A percentile compares a stretch with the other conserved stretches of the same genome.
These are phyloP conservation scores for Myotis planiceps DNA, from an alignment of 2,797 vertebrate species.

Conservation along the genomic window DNA sequence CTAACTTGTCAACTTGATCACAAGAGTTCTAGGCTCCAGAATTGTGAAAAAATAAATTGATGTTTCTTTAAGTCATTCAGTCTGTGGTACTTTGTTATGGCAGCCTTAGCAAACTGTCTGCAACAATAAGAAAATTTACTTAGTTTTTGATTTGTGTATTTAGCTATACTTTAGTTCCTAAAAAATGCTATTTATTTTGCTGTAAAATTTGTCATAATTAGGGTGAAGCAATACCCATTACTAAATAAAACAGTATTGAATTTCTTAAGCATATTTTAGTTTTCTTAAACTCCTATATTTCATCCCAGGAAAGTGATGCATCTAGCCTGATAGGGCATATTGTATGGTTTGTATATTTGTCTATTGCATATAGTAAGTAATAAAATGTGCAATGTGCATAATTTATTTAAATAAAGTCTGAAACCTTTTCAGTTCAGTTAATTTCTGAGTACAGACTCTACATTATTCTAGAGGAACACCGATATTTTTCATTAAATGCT, in stretches of 20 bases:
- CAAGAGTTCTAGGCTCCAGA: not conserved
- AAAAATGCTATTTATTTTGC: slow-evolving; percentile 25
- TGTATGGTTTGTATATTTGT: slow-evolving; percentile 42
- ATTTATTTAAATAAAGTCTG: slow-evolving; percentile 53
- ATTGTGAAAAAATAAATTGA: not conserved
- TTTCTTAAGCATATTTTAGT: slow-evolving; percentile 2
- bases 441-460: slow-evolving; percentile 1
- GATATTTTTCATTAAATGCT: slow-evolving; percentile 45
- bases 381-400: slow-evolving; percentile 45
- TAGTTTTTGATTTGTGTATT: not conserved
- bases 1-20: not conserved
- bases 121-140: not conserved
- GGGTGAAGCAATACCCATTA: not conserved
- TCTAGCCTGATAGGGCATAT: slow-evolving; percentile 23
- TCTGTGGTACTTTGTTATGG: not conserved
- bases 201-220: not conserved
- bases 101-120: not conserved
- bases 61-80: not conserved
- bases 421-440: slow-evolving; percentile 21
- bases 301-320: not conserved
- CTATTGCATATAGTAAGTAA: slow-evolving; percentile 45
- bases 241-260: not conserved
- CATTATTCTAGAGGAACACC: slow-evolving; percentile 36
- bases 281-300: not conserved
- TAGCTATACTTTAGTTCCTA: not conserved